These are phyloP conservation scores for Crocodylus rhombifer DNA, from an alignment of 2,797 vertebrate species.

Conservation along the genomic window DNA sequence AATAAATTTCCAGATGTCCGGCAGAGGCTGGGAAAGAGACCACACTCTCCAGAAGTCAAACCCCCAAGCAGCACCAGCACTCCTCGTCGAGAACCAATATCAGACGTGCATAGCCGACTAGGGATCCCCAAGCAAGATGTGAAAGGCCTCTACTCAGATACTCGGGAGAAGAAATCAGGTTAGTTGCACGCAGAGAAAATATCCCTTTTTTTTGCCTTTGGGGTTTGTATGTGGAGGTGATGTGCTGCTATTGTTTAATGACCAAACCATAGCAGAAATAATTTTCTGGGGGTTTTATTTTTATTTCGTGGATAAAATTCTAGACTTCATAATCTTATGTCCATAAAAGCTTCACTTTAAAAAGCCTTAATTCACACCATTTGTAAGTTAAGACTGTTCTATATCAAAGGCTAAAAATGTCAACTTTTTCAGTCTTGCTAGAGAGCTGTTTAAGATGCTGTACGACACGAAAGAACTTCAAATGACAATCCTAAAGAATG, in stretches of 20 bases:
- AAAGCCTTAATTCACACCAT: neutral
- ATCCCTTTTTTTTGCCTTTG: neutral
- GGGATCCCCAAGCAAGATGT: conserved; percentile 88
- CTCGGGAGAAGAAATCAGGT: conserved; percentile 93
- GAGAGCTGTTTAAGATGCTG: neutral
- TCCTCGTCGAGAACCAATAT: conserved; percentile 87
- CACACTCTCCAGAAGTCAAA: conserved; percentile 88
- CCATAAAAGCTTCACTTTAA: neutral
- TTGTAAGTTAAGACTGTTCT: neutral
- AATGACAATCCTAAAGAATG: neutral
- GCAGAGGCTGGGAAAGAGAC: conserved; percentile 93
- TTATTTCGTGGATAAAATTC: neutral
- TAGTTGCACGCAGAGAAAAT: neutral
- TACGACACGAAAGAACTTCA: neutral
- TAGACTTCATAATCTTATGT: neutral
- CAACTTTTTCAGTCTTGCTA: neutral
- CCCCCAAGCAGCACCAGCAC: conserved; percentile 79
- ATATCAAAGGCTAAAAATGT: neutral
- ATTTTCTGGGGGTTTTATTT: too few relatives aligned
- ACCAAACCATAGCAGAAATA: neutral
- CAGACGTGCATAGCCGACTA: conserved; percentile 93
- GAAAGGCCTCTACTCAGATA: conserved; percentile 84
- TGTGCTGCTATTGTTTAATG: neutral
- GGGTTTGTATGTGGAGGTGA: neutral
- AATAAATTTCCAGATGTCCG: conserved; percentile 87